These are phyloP conservation scores for Hippopotamus amphibius DNA, from an alignment of 2,113 vertebrate species.

Conservation along the genomic window DNA sequence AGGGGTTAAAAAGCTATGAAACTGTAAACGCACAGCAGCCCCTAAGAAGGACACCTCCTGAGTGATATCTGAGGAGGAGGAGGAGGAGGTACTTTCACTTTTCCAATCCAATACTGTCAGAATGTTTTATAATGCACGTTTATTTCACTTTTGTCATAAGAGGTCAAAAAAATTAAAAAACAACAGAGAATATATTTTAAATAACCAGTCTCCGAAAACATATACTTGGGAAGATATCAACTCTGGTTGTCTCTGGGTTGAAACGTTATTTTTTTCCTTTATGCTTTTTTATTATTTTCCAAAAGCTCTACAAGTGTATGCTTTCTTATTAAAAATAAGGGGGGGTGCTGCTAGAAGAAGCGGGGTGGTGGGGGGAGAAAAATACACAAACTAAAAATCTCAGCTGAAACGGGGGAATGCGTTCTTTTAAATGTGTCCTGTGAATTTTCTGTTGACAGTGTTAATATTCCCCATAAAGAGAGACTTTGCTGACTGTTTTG, in stretches of 20 bases:
- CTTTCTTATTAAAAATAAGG: neutral
- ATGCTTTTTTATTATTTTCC: neutral
- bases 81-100: rapidly evolving
- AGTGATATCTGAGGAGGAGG: neutral
- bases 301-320: neutral
- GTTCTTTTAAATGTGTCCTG: neutral
- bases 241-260: neutral
- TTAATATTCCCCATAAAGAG: neutral
- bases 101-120: neutral
- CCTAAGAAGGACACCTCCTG: rapidly evolving
- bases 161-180: neutral
- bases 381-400: neutral
- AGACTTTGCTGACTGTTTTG: neutral
- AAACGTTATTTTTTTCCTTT: neutral
- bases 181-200: neutral
- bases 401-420: neutral
- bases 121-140: neutral
- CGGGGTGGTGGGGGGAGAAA: neutral
- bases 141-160: neutral
- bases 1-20: neutral
- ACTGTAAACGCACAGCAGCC: neutral
- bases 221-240: neutral
- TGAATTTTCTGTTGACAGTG: neutral
- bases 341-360: neutral
- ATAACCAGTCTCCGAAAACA: neutral